A percentile compares a stretch with the other conserved stretches of the same genome.
phyloP scores from a whole-genome alignment of 1,140 invertebrate genomes.

The Saccostrea echinata region DNA sequence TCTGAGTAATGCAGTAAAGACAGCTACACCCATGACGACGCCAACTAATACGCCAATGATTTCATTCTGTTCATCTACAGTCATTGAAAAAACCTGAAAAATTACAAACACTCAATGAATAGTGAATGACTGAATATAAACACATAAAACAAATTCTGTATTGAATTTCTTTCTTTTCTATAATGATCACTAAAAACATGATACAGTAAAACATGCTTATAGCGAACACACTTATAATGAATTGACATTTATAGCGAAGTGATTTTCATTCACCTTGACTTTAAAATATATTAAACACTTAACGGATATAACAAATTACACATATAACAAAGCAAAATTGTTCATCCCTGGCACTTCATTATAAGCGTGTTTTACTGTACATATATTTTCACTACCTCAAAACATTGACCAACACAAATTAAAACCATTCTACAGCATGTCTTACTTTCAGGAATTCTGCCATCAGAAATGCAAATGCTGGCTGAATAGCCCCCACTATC shows the following conservation, averaged over 20 bases:
- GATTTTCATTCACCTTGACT: too few species aligned
- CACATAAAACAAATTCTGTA: background rate
- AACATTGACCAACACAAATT: background rate
- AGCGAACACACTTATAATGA: too few species aligned
- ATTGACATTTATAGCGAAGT: too few species aligned
- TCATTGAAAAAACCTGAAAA: conserved; percentile 76
- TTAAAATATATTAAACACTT: too few species aligned
- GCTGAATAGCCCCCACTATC: conserved; percentile 88
- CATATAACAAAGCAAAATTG: too few species aligned
- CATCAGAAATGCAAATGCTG: conserved; percentile 90
- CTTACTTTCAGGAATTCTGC: conserved; percentile 88
- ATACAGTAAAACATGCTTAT: too few species aligned
- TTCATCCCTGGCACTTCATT: too few species aligned
- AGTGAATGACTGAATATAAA: background rate
- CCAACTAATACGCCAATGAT: conserved; percentile 86
- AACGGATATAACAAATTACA: too few species aligned
- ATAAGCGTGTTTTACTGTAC: too few species aligned
- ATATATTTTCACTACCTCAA: too few species aligned
- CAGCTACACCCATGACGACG: conserved; percentile 85
- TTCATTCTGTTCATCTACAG: conserved; percentile 81
- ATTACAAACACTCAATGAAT: background rate
- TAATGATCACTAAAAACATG: too few species aligned
- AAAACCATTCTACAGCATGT: background rate
- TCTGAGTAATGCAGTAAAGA: conserved; percentile 84
- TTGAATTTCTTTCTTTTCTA: background rate